Base-by-base conservation (phyloP, 2,888 invertebrate genomes). In the Tethea ocularis region DNA sequence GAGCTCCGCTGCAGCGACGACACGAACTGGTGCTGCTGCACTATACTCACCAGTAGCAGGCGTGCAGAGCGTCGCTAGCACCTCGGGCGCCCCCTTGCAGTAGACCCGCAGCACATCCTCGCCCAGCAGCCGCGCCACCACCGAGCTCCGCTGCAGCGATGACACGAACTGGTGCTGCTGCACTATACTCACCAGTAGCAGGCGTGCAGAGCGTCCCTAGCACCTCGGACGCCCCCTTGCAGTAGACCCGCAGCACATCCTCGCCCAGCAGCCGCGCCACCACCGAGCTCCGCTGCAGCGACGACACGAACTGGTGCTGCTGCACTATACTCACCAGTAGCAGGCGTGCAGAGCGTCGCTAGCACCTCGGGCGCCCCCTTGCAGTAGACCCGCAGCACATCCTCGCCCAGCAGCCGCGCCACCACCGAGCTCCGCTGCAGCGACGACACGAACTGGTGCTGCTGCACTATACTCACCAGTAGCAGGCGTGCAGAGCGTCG, bases 281-380 rank as follows among this genome's bases (percentile, higher is more conserved):
- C 0, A 99, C 98, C 1, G 98, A 96, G 95, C 98, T 97, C 1
- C 99, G 93, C 83, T 99, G 98, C 3, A 98, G 93, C 64, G 94
- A 95, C 1, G 98, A 99, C 15, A 97, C 96, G 84, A 98, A 98
- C 56, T 97, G 96, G 81, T 98, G 96, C 84, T 97, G 97, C 10
- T 97, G 94, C 0, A 98, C 95, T 65, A 98, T 96, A 24, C 97
- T 98, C 70, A 98, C 95, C 81, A 97, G 96, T 54, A 94, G 74
- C 0, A 93, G 93, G 94, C 26, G 86, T 87, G 57, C 97, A 98
- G 11, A 99, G 94, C 4, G 96, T 96, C 22, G 95, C 89, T 33
- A 99, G 94, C 96, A 97, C 98, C 87, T 99, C 99, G 0, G 99
- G 99, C 2, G 98, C 97, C 0, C 98, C 99, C 86, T 99, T 99